These are phyloP conservation scores for Agriopis aurantiaria DNA, from an alignment of 2,888 invertebrate species.

Conservation along the genomic window DNA sequence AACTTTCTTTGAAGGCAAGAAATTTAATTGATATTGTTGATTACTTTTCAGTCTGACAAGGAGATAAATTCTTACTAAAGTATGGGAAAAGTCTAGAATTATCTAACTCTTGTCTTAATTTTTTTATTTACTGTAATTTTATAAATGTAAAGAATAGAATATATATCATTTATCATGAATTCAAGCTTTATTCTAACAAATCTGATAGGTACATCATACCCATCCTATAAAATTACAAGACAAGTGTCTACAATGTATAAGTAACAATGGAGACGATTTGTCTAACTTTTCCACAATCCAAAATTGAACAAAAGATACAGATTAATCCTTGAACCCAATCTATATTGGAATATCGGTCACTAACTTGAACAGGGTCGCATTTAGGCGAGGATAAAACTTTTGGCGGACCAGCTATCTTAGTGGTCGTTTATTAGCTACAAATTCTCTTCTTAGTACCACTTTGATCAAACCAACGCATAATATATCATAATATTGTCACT, in stretches of 20 bases:
- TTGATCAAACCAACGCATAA: too few relatives aligned
- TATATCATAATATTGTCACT: too few relatives aligned
- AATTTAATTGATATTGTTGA: conserved; percentile 60
- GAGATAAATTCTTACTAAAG: not conserved
- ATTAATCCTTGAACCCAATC: conserved; percentile 19
- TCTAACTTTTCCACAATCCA: conserved; percentile 12
- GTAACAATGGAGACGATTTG: conserved; percentile 7
- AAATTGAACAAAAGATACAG: conserved; percentile 19
- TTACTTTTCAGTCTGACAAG: conserved; percentile 30
- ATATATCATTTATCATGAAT: not conserved
- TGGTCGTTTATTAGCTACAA: not conserved
- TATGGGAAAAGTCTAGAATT: too few relatives aligned
- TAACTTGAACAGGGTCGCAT: conserved; percentile 8
- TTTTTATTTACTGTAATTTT: too few relatives aligned
- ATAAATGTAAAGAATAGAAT: too few relatives aligned
- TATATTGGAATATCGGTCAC: conserved; percentile 20
- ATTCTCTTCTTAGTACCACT: too few relatives aligned
- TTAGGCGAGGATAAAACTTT: not conserved
- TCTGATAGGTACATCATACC: not conserved
- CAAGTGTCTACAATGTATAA: conserved; percentile 3
- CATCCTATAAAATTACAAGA: conserved; percentile 3
- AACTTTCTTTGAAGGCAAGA: conserved; percentile 50
- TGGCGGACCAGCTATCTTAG: not conserved
- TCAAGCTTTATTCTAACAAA: not conserved
- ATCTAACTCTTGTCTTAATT: too few relatives aligned